Percentiles rank a stretch among this genome's conserved stretches.
phyloP scores from a whole-genome alignment of 1,140 invertebrate species.

The Kradibia gibbosae region DNA sequence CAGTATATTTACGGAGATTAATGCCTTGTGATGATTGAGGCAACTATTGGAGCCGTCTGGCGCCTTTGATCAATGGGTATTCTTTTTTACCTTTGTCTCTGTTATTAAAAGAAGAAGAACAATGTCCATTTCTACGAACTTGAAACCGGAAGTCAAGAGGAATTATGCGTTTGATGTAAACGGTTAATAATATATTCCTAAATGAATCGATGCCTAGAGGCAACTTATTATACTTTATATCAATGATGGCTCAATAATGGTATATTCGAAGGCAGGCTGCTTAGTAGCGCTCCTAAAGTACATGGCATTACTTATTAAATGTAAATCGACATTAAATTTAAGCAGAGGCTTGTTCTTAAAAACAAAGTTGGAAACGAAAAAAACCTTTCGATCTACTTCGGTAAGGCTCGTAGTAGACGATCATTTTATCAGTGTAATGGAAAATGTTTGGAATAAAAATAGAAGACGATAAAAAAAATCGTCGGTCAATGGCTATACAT shows the following conservation, averaged over 20 bases:
- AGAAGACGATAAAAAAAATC: too few species aligned
- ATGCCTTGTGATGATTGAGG: conserved; percentile 1
- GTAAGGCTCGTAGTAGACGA: too few species aligned
- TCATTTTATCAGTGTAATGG: too few species aligned
- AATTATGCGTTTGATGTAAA: background rate
- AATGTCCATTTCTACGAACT: background rate
- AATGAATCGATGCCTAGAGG: background rate
- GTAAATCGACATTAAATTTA: too few species aligned
- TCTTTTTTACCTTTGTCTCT: background rate
- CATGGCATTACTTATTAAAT: background rate
- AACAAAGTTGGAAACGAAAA: too few species aligned
- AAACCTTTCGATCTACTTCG: too few species aligned
- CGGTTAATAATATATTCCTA: background rate
- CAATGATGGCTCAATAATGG: background rate
- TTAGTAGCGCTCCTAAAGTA: background rate
- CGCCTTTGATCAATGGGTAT: background rate
- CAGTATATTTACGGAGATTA: background rate
- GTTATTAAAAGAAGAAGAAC: background rate
- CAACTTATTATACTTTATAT: background rate
- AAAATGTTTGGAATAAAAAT: too few species aligned
- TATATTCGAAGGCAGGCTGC: background rate
- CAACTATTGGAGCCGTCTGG: conserved; percentile 4
- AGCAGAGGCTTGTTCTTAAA: too few species aligned
- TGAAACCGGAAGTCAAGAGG: background rate
- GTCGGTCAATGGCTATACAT: too few species aligned